Evolutionary conservation across 92 coral and sea anemone species (phyloP), one percentile per base, ranked within the genome.

Genomic region (Epizoanthus illoricatus): DNA sequence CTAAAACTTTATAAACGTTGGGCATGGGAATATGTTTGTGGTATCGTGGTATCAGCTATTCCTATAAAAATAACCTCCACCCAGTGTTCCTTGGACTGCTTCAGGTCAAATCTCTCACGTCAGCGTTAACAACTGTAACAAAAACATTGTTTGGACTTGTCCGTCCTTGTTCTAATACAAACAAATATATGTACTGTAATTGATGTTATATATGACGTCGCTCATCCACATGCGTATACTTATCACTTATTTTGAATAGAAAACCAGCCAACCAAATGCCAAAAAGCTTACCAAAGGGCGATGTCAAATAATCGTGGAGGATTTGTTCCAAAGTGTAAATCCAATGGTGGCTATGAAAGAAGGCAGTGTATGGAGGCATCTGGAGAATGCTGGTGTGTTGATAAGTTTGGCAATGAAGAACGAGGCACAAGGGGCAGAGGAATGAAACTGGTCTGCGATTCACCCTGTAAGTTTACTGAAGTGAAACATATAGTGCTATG

Each of bases 301-400:
- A 41, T 62, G 57, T 65, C 69, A 47, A 65, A 49, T 54, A 85
- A 81, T 58, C 92, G 62, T 4, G 87, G 90, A 4, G 90, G 81
- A 16, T 93, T 93, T 59, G 66, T 89, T 49, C 94, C 94, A 65
- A 74, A 76, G 20, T 93, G 97, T 11, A 88, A 86, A 17, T 74
- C 86, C 17, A 83, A 86, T 20, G 97, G 97, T 9, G 94, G 92
- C 41, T 91, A 93, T 69, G 71, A 88, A 64, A 73, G 90, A 57
- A 93, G 84, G 84, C 97, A 93, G 88, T 93, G 97, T 71, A 85
- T 88, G 72, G 58, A 84, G 39, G 82, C 90, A 18, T 57, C 84
- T 40, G 90, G 90, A 28, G 94, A 92, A 82, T 95, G 98, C 62
- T 95, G 97, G 98, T 95, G 98, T 79, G 98, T 95, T 11, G 87